Base-by-base conservation (phyloP, 2,888 invertebrate genomes). In the Caenorhabditis angaria region DNA sequence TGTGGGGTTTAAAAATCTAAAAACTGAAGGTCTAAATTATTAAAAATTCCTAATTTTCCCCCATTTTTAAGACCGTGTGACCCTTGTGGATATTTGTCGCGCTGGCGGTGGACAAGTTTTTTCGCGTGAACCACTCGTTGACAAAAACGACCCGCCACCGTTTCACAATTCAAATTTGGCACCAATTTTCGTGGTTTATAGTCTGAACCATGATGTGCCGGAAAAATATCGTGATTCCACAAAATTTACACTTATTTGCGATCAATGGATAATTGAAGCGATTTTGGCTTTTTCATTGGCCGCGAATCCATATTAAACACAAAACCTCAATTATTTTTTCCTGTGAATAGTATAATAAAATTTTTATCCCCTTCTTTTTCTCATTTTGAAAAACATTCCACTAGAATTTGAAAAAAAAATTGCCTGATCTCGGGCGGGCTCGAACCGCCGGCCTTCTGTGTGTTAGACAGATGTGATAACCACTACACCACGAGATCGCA, bases 391-490 rank as follows among this genome's bases (percentile, higher is more conserved):
- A n/a, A n/a, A n/a, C n/a, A n/a, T n/a, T n/a, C n/a, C n/a, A n/a
- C n/a, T n/a, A n/a, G n/a, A n/a, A n/a, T n/a, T n/a, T n/a, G n/a
- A 27, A 28, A 32, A 29, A 57, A 57, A 57, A 53, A 53, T 18
- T 14, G 14, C 27, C 28, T 27, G 82, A 83, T 82, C 80, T 82
- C 83, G 83, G 83, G 82, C 82, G 81, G 82, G 79, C 71, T 82
- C 82, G 82, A 83, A 83, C 83, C 81, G 82, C 81, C 83, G 83
- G 72, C 82, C 83, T 83, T 83, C 82, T 80, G 82, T 82, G 82
- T 83, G 82, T 83, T 83, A 83, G 82, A 83, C 83, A 81, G 83
- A 83, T 80, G 83, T 83, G 83, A 83, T 83, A 83, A 83, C 83
- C 82, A 81, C 82, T 82, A 82, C 82, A 82, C 82, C 82, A 82